Evolutionary conservation across 2,113 vertebrate genomes (phyloP).

Genomic region (Tenrec ecaudatus): DNA sequence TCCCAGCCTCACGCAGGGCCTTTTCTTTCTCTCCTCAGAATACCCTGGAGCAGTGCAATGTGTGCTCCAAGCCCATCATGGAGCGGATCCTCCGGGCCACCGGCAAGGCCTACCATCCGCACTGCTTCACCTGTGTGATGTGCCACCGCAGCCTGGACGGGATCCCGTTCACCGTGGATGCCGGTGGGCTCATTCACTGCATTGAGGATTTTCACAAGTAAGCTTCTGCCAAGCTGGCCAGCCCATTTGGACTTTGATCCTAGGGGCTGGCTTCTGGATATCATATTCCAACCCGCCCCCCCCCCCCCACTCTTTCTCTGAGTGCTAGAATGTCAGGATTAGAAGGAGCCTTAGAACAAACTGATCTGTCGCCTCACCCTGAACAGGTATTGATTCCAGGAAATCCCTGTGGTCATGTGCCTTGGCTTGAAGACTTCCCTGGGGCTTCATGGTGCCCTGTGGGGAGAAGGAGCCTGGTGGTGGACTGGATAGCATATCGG

Average conservation of each 20-base stretch:
- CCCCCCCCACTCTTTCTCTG: not conserved
- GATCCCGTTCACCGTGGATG: slow-evolving; percentile 98
- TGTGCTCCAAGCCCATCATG: slow-evolving; percentile 98
- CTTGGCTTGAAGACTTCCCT: not conserved
- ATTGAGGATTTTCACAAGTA: slow-evolving; percentile 99
- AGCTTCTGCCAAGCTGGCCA: slow-evolving; percentile 9
- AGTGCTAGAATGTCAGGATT: not conserved
- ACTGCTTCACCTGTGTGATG: slow-evolving; percentile 99
- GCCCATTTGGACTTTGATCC: not conserved
- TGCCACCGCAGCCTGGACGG: slow-evolving; percentile 97
- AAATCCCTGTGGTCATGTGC: not conserved
- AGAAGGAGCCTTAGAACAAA: not conserved
- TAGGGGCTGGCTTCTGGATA: not conserved
- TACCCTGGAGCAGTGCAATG: slow-evolving; percentile 96
- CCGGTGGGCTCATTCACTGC: slow-evolving; percentile 98
- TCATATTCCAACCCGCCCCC: not conserved
- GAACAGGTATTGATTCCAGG: not conserved
- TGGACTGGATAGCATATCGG: too few species aligned
- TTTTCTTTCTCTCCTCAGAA: slow-evolving; percentile 88
- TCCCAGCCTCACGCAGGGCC: not conserved
- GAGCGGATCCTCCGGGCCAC: slow-evolving; percentile 98
- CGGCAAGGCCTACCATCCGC: slow-evolving; percentile 97
- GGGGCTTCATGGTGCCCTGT: not conserved
- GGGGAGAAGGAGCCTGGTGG: too few species aligned
- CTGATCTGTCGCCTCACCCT: not conserved